These are phyloP conservation scores for Anguilla rostrata DNA, from an alignment of 2,113 vertebrate genomes.

Conservation along the genomic window DNA sequence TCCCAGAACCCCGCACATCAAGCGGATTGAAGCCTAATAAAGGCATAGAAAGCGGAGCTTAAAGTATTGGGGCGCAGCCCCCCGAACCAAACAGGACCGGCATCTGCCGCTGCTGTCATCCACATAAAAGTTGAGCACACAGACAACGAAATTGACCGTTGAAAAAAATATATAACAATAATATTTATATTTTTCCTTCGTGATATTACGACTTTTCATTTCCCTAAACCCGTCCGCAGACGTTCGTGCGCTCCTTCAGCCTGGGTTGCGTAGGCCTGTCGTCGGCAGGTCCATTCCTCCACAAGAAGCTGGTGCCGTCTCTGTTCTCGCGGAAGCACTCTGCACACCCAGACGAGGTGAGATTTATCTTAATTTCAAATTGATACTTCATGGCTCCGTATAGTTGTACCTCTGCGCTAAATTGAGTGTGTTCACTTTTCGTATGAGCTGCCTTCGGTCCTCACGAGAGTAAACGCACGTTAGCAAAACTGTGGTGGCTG, in stretches of 20 bases:
- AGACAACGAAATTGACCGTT: background rate
- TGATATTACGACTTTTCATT: background rate
- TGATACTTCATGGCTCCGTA: background rate
- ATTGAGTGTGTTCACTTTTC: background rate
- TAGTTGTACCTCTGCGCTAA: background rate
- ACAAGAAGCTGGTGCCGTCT: background rate
- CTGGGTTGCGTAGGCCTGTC: background rate
- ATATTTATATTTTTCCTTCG: background rate
- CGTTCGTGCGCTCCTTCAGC: background rate
- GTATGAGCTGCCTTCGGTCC: background rate
- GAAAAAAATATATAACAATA: background rate
- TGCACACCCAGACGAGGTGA: background rate
- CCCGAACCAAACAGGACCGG: constrained; percentile 61
- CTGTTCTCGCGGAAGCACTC: background rate
- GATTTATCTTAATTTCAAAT: background rate
- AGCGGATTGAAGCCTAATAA: constrained; percentile 45
- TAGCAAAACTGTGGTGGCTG: background rate
- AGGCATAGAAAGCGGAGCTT: constrained; percentile 60
- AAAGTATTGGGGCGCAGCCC: constrained; percentile 72
- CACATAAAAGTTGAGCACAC: background rate
- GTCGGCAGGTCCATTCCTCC: background rate
- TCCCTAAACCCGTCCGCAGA: background rate
- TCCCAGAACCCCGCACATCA: constrained; percentile 55
- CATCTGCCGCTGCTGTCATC: constrained; percentile 68
- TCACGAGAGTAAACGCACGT: background rate